Evolutionary conservation across 2,888 invertebrate species (phyloP), one percentile per base, ranked within the genome.

Genomic region (Gandaritis pyraliata): DNA sequence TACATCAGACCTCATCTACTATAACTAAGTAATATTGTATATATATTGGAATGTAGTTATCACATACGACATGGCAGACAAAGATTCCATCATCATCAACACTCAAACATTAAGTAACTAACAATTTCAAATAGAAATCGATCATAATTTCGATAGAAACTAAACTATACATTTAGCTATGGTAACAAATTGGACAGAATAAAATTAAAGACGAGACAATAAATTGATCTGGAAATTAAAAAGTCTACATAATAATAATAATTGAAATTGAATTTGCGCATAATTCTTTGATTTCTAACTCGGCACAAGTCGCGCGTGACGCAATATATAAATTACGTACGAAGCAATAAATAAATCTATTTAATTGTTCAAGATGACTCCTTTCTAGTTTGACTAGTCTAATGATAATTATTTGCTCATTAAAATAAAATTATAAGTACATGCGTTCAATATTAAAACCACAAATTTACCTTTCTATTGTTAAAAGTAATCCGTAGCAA

Each of bases 301-400:
- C 72, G 66, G 67, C 66, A 59, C 56, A 72, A 52, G 57, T 70
- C 68, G 58, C 33, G 43, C 68, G 57, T 39, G 39, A 55, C 61
- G 61, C 57, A 61, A 65, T 66, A 72, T 71, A 61, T 70, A 68
- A 65, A 33, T 33, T 33, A 33, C 33, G 71, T 65, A 76, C 58
- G 77, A 83, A 84, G 78, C 74, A 88, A 88, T 89, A 88, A 89
- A 89, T 89, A 87, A 81, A 83, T 82, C 82, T 86, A 86, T 69
- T 61, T 60, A 81, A 80, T 81, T 80, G 78, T 77, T 80, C 83
- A 80, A 80, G 80, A 80, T 84, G 85, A 84, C 83, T 83, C 77
- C 79, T 82, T 81, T 78, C 85, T 86, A 86, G 82, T 85, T 87
- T 92, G 91, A 92, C 91, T 91, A 92, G 91, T 90, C 89, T 89